Evolutionary conservation across 1,140 invertebrate genomes (phyloP).

Genomic region (Harpegnathos saltator): DNA sequence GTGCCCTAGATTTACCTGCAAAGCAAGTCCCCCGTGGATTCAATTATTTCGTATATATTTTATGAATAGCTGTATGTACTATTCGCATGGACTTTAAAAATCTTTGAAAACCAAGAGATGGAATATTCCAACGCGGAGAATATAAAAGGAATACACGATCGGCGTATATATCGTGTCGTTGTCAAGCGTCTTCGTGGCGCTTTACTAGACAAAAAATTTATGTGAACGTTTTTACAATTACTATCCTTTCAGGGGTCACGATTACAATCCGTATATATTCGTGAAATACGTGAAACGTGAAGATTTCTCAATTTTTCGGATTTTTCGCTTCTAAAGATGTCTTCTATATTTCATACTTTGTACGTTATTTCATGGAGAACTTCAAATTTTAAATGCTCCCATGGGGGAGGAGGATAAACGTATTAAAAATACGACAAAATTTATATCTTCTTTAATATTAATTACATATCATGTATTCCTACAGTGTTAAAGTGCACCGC

Average conservation of each 20-base stretch:
- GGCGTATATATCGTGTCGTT: not conserved
- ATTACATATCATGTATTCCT: not conserved
- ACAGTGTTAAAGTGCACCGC: constrained; percentile 8
- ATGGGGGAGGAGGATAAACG: no score
- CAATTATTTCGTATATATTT: not conserved
- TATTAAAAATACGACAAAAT: no score
- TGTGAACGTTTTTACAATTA: constrained; percentile 10
- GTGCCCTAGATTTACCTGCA: not conserved
- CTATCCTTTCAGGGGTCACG: not conserved
- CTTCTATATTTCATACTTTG: no score
- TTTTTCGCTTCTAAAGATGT: no score
- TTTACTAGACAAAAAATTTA: constrained; percentile 5
- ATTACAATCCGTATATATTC: constrained; percentile 10
- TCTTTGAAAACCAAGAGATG: not conserved
- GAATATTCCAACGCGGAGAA: not conserved
- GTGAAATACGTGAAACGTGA: not conserved
- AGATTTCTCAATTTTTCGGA: not conserved
- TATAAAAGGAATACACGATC: not conserved
- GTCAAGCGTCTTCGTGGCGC: not conserved
- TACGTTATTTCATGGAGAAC: no score
- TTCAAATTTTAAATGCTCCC: no score
- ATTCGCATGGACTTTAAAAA: not conserved
- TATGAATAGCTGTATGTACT: not conserved
- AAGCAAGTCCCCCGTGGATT: not conserved
- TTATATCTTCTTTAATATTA: no score